phyloP scores from a whole-genome alignment of 2,888 invertebrate species.

The Stenurella melanura region DNA sequence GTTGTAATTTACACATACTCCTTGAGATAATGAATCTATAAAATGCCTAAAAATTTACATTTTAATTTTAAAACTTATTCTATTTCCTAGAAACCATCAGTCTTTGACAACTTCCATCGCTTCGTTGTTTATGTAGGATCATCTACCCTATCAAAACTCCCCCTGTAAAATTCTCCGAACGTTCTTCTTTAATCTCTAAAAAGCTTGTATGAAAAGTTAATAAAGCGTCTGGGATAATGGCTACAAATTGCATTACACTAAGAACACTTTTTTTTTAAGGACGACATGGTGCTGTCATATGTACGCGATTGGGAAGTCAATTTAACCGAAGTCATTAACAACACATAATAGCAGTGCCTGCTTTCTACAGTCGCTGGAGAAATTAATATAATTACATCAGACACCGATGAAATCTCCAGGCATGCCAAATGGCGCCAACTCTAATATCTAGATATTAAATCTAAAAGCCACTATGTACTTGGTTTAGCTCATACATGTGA shows the following conservation, averaged over 20 bases:
- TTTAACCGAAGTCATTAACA: slow-evolving; percentile 18
- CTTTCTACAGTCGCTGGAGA: background rate
- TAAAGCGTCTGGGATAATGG: background rate
- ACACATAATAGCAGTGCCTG: slow-evolving; percentile 14
- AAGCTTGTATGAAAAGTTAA: slow-evolving; percentile 3
- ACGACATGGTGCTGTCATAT: background rate
- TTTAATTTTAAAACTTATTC: background rate
- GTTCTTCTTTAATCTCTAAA: background rate
- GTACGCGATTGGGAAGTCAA: background rate
- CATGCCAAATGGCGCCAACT: slow-evolving; percentile 16
- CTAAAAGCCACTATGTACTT: slow-evolving; percentile 11
- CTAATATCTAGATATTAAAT: slow-evolving; percentile 22
- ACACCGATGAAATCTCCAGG: background rate
- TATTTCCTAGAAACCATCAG: background rate
- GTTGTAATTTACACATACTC: too few relatives aligned
- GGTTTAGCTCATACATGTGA: slow-evolving; percentile 6
- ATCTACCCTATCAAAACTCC: background rate
- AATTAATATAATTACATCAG: slow-evolving; percentile 25
- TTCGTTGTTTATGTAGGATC: background rate
- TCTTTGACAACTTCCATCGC: background rate
- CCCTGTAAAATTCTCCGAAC: background rate
- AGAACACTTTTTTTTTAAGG: background rate
- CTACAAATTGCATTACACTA: background rate
- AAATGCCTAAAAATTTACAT: background rate
- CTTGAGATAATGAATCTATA: too few relatives aligned